Base-by-base conservation (phyloP, 2,888 invertebrate species). In the Tethea ocularis region DNA sequence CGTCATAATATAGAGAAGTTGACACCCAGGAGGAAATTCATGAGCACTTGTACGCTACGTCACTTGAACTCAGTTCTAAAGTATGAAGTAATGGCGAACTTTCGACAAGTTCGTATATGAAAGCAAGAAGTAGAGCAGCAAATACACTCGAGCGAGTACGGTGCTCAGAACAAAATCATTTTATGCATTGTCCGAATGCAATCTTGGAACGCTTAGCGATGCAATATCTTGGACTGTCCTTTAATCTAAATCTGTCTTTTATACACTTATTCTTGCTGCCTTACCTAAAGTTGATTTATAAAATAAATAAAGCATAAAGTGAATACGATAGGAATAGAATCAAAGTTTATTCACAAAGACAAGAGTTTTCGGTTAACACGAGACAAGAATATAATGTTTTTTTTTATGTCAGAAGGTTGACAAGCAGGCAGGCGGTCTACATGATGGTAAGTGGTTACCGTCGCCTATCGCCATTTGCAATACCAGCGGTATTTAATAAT, bases 11-110 rank as follows among this genome's bases (percentile, higher is more conserved):
- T 71, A 67, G 68, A 67, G 71, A 74, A 74, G 75, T 75, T 69
- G 78, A 76, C 75, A 71, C 67, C 65, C 64, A 73, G 74, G 71
- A 68, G 59, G 63, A 71, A 77, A 82, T 85, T 84, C 84, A 82
- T 77, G 77, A 77, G 77, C 68, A 78, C 77, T 83, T 83, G 81
- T 81, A 80, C 82, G 72, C 81, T 79, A 86, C 76, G 79, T 78
- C 79, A 82, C 83, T 87, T 82, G 80, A 84, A 82, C 75, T 78
- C 72, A 73, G 74, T 72, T 71, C 69, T 64, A 61, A 80, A 84
- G 77, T 79, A 78, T 71, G 71, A 77, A 80, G 75, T 82, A 73
- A 72, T 71, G 63, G 71, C 73, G 75, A 87, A 86, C 74, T 87
- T 88, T 82, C 77, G 69, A 76, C 73, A 69, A 82, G 72, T 70